These are phyloP conservation scores for Chrysochloris asiatica DNA, from an alignment of 2,113 vertebrate species.

Conservation along the genomic window DNA sequence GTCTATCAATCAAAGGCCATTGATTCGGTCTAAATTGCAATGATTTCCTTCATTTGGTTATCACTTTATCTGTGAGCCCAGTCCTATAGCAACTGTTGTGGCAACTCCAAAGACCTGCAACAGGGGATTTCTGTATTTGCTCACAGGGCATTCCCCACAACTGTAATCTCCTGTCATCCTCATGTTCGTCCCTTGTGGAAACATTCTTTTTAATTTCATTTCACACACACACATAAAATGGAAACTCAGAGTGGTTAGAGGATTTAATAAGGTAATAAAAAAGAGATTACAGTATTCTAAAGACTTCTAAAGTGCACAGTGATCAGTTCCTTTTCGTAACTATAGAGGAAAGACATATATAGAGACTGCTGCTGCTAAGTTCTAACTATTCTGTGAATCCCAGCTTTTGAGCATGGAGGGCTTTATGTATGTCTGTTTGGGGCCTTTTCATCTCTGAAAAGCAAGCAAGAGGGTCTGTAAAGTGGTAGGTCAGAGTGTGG, in stretches of 20 bases:
- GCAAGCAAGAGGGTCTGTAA: background rate
- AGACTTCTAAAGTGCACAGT: background rate
- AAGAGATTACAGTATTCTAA: background rate
- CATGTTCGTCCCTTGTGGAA: background rate
- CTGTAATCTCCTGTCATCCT: background rate
- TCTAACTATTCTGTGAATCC: background rate
- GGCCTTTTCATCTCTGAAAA: background rate
- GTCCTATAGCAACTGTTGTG: background rate
- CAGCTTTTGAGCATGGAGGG: accelerated
- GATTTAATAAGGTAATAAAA: background rate
- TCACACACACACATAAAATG: constrained; percentile 1
- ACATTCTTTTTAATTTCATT: background rate
- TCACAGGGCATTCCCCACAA: background rate
- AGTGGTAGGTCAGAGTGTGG: background rate
- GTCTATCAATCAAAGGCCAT: background rate
- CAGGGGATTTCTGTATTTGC: accelerated
- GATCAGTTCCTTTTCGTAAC: background rate
- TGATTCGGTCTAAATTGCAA: background rate
- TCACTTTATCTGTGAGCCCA: background rate
- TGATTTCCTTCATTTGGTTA: background rate
- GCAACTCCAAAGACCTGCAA: background rate
- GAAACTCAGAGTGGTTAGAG: background rate
- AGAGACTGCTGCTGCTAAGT: background rate
- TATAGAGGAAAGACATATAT: accelerated
- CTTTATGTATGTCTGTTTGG: accelerated